Percentiles rank a stretch among this genome's conserved stretches.
Evolutionary conservation across 2,113 vertebrate genomes (phyloP).

Genomic region (Jacana jacana): DNA sequence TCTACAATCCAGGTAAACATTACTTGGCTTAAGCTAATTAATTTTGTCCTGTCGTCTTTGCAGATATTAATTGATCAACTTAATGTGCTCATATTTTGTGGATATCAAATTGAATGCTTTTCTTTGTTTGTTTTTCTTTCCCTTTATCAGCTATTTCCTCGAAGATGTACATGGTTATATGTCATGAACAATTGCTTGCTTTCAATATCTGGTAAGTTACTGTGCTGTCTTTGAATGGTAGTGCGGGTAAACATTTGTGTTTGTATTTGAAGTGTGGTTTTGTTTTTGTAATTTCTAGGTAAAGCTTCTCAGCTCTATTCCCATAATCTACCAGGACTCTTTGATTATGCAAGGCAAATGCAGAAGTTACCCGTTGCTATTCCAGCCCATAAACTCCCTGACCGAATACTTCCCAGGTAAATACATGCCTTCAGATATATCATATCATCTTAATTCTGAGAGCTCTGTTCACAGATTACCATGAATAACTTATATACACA

Average conservation of each 20-base stretch:
- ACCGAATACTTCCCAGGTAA: slow-evolving; percentile 96
- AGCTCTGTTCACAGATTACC: background rate
- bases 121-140: slow-evolving; percentile 13
- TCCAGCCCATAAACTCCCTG: slow-evolving; percentile 95
- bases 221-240: background rate
- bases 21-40: background rate
- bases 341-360: slow-evolving; percentile 96
- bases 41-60: background rate
- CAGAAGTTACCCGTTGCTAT: slow-evolving; percentile 96
- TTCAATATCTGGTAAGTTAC: slow-evolving; percentile 93
- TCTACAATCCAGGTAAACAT: slow-evolving; percentile 1
- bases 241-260: background rate
- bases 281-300: slow-evolving; percentile 78
- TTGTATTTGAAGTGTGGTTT: slow-evolving; percentile 48
- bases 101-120: background rate
- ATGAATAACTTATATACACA: background rate
- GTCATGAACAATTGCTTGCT: slow-evolving; percentile 98
- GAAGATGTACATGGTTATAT: slow-evolving; percentile 96
- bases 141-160: slow-evolving; percentile 86
- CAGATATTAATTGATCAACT: background rate
- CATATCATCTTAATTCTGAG: background rate
- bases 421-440: background rate
- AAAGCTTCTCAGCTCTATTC: slow-evolving; percentile 99
- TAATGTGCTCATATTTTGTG: background rate
- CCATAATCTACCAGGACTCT: slow-evolving; percentile 91